Evolutionary conservation across 2,797 vertebrate species (phyloP), one percentile per base, ranked within the genome.

Genomic region (Anisognathus igniventris): DNA sequence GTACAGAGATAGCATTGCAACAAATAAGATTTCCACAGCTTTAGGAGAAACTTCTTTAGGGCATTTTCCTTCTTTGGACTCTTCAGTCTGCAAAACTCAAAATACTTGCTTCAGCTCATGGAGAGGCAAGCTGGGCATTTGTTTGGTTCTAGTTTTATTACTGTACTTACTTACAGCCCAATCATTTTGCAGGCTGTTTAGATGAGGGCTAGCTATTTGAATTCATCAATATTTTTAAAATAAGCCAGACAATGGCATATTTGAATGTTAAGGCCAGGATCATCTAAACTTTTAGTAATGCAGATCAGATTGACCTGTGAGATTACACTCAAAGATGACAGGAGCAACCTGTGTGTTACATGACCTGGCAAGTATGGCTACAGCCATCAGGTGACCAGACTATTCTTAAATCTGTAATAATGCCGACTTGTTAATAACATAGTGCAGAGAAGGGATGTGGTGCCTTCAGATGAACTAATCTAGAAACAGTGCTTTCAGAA

Each of bases 61-160:
- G 37, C 76, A 27, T 57, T 88, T 80, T 57, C 31, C 20, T 35
- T 88, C 68, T 84, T 82, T 71, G 78, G 60, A 74, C 31, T 14
- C 39, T 82, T 90, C 60, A 56, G 31, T 93, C 72, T 7, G 16
- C 64, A 85, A 70, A 92, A 78, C 61, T 84, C 39, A 70, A 60
- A 86, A 64, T 47, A 57, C 4, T 74, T 88, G 31, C 25, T 77
- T 86, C 28, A 61, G 30, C 21, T 94, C 68, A 50, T 17, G 39
- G 48, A 60, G 37, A 66, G n/a, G 60, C 66, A 66, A 48, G 10
- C 61, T 86, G 45, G 50, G 21, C 17, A 22, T 28, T 50, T 80
- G 31, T 47, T 90, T 74, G 44, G 27, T 57, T 93, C 24, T 72
- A 54, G 44, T 73, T 85, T 70, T 76, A 39, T 62, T 85, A 30